phyloP scores from a whole-genome alignment of 2,888 invertebrate species.

The Tinea trinotella region DNA sequence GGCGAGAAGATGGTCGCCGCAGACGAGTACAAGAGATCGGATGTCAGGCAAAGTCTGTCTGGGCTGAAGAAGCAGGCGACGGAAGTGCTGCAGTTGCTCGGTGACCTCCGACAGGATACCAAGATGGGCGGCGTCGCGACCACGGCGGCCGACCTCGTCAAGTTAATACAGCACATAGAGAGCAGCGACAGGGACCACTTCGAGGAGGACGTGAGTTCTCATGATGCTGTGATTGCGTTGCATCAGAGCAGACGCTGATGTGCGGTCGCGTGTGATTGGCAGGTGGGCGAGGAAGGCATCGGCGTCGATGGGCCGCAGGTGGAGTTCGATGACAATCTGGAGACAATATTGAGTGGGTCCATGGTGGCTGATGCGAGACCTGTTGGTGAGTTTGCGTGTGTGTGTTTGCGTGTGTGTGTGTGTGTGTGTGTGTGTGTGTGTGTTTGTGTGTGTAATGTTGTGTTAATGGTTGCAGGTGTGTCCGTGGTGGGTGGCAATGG shows the following conservation, averaged over 20 bases:
- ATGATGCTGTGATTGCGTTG: not conserved
- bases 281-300: conserved; percentile 62
- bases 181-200: not conserved
- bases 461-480: conserved; percentile 57
- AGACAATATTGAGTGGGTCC: conserved; percentile 53
- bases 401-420: conserved; percentile 32
- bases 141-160: not conserved
- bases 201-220: conserved; percentile 3
- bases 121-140: not conserved
- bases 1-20: conserved; percentile 27
- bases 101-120: not conserved
- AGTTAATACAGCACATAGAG: not conserved
- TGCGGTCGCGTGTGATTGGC: conserved; percentile 21
- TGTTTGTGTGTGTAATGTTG: conserved; percentile 31
- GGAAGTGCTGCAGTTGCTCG: not conserved
- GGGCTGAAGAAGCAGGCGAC: not conserved
- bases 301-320: conserved; percentile 45
- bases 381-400: conserved; percentile 61
- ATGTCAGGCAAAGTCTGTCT: not conserved
- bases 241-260: not conserved
- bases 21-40: no score
- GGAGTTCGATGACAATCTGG: conserved; percentile 22
- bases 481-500: conserved; percentile 77
- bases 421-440: conserved; percentile 78
- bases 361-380: conserved; percentile 84